Evolutionary conservation across 2,888 invertebrate species (phyloP), one percentile per base, ranked within the genome.

Genomic region (Tiliacea aurago): DNA sequence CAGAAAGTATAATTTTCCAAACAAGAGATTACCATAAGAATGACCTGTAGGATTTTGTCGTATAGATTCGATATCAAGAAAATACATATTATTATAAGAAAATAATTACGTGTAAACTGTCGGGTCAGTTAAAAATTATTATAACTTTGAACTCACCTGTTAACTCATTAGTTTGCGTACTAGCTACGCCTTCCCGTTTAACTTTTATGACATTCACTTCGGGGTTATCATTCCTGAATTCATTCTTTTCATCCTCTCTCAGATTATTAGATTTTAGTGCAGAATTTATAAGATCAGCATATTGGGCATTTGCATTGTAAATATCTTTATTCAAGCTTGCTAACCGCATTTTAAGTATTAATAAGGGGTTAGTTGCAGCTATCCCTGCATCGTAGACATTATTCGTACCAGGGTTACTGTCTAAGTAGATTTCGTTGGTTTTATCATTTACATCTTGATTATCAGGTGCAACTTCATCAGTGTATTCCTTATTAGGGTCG

Each of bases 291-390:
- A 87, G 68, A 73, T 90, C 87, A 64, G 73, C 70, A 74, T 87
- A 83, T 70, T 85, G 86, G 69, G 85, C 81, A 51, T 89, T 86
- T 62, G 78, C 77, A 76, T 91, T 88, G 59, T 88, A 86, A 71
- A 90, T 79, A 76, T 91, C 86, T 79, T 91, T 90, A 69, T 84
- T 91, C 78, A 94, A 90, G 85, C 89, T 91, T 45, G 93, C 91
- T 87, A 95, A 88, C 73, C 92, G 93, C 90, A 95, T 92, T 91
- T 94, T 95, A 61, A 95, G 88, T 81, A 95, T 90, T 78, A 95
- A 86, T 81, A 95, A 89, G 45, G 95, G 95, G 83, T 93, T 92
- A 58, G 90, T 93, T 37, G 90, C 89, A 66, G 90, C 86, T 69
- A 90, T 83, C 33, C 90, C 87, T 49, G 90, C 80, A 69, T 93